Evolutionary conservation across 2,797 vertebrate species (phyloP).

Genomic region (Cuniculus paca): DNA sequence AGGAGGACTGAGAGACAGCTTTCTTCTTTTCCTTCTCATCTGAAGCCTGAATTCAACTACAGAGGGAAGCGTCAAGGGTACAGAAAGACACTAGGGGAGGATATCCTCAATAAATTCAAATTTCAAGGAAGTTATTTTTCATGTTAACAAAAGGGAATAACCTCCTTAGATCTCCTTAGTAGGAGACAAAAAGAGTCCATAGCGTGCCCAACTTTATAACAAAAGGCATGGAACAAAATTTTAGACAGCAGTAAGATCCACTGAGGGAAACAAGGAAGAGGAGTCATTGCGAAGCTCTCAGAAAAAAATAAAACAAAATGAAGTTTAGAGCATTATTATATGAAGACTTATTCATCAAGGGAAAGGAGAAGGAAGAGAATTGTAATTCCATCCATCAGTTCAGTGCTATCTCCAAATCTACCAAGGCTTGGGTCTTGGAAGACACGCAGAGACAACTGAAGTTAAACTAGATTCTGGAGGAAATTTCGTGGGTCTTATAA

Average conservation of each 20-base stretch:
- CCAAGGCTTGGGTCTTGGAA: background rate
- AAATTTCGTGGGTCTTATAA: background rate
- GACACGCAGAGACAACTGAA: background rate
- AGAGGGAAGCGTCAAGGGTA: background rate
- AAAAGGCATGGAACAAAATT: background rate
- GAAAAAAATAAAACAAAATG: background rate
- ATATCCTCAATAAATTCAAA: background rate
- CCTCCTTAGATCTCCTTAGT: constrained; percentile 5
- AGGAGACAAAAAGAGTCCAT: background rate
- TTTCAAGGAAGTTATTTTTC: background rate
- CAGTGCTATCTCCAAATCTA: background rate
- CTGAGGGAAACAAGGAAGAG: background rate
- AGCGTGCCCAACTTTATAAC: background rate
- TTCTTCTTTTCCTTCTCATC: background rate
- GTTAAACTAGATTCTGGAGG: background rate
- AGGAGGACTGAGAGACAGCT: background rate
- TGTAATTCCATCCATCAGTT: background rate
- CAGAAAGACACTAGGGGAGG: background rate
- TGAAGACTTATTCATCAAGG: background rate
- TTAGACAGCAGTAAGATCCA: background rate
- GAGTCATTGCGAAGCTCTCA: background rate
- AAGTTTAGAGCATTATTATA: background rate
- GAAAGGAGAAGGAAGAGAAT: background rate
- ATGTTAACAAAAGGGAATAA: background rate
- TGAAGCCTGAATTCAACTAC: background rate